A percentile compares a stretch with the other conserved stretches of the same genome.
Conservation (phyloP, 2,888 invertebrate species). For the Thyatira batis region DNA sequence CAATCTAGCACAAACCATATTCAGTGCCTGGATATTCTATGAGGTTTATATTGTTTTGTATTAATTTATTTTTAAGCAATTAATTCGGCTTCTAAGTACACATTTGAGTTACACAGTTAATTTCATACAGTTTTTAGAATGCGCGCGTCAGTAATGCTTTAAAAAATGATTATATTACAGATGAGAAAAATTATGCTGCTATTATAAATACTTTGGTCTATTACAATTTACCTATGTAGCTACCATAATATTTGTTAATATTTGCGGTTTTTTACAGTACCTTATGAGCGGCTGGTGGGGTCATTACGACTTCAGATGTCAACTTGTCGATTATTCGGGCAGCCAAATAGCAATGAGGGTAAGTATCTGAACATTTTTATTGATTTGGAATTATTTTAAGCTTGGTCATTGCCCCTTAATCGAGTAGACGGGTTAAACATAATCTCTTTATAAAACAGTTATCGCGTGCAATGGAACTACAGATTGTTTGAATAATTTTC, state of each 20-base stretch:
- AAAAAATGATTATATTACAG: too few relatives aligned
- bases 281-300: conserved; percentile 90
- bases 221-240: too few relatives aligned
- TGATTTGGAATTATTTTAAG: neutral
- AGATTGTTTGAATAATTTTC: neutral
- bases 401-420: neutral
- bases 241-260: neutral
- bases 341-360: conserved; percentile 88
- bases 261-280: conserved; percentile 72
- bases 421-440: neutral
- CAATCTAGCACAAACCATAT: conserved; percentile 94
- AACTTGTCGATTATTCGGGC: conserved; percentile 93
- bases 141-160: too few relatives aligned
- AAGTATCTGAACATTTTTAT: conserved; percentile 52
- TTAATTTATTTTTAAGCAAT: neutral
- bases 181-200: too few relatives aligned
- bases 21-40: conserved; percentile 95
- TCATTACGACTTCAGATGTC: conserved; percentile 91
- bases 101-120: too few relatives aligned
- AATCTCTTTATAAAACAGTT: neutral
- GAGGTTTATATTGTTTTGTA: conserved; percentile 83
- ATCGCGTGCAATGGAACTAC: neutral
- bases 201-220: too few relatives aligned
- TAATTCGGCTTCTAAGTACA: too few relatives aligned
- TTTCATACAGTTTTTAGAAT: too few relatives aligned